These are phyloP conservation scores for Stichodactyla helianthus DNA, from an alignment of 64 coral and sea anemone genomes.

Conservation along the genomic window DNA sequence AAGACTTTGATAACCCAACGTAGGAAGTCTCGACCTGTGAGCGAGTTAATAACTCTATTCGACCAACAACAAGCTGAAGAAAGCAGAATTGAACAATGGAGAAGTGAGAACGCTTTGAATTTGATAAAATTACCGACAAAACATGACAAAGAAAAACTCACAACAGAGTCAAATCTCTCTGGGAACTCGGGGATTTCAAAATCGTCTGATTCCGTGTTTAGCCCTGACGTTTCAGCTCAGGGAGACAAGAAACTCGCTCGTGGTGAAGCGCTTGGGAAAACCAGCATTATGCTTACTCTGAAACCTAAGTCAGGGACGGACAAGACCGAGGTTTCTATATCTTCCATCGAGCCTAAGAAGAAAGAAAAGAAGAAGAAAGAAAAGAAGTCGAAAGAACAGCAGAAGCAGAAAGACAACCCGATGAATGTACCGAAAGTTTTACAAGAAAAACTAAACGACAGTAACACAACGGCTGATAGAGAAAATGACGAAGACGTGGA, in stretches of 20 bases:
- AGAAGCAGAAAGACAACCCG: not conserved
- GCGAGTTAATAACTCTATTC: conserved; percentile 27
- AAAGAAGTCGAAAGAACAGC: not conserved
- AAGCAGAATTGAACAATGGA: not conserved
- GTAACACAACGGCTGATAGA: not conserved
- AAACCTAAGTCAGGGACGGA: not conserved
- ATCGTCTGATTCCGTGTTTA: not conserved
- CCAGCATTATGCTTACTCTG: not conserved
- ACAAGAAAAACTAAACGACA: not conserved
- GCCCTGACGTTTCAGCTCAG: not conserved
- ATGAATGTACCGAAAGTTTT: not conserved
- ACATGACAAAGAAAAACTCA: conserved; percentile 1
- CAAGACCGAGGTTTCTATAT: not conserved
- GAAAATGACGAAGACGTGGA: not conserved
- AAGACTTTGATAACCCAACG: not conserved
- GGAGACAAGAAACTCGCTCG: too few relatives aligned
- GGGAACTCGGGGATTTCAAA: conserved; percentile 17
- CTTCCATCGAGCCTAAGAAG: not conserved
- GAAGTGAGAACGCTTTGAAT: conserved; percentile 25
- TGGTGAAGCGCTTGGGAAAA: not conserved
- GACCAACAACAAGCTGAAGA: conserved; percentile 13
- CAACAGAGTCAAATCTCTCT: not conserved
- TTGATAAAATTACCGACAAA: conserved; percentile 10
- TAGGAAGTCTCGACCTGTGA: not conserved
- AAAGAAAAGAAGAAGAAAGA: not conserved